Evolutionary conservation across 2,797 vertebrate genomes (phyloP), one percentile per base, ranked within the genome.

Genomic region (Chromobotia macracanthus): DNA sequence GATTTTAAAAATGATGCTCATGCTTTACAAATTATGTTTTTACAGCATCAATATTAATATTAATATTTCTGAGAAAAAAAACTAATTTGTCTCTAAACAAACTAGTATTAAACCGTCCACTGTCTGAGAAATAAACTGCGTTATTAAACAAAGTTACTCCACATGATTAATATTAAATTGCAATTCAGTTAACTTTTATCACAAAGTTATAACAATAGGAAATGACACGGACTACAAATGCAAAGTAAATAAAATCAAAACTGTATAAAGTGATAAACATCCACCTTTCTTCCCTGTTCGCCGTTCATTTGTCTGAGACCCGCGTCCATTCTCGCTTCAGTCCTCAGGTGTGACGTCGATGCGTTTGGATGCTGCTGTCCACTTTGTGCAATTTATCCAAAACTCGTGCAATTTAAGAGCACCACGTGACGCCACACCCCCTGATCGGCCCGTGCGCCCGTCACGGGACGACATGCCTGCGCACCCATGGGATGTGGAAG

Each of bases 391-490:
- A 61, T 11, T 82, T 72, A 63, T 61, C 79, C 78, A 82, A 75
- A 87, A 88, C 66, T 85, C 48, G 58, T 21, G 55, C 16, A 60
- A 60, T 87, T 87, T 83, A 82, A 86, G 58, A n/a, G 38, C 0
- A 46, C 75, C 91, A 93, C 89, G 88, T 93, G 91, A 93, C 86
- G 69, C 75, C 87, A 84, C 91, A 82, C 89, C 80, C 87, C 84
- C 80, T 81, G 53, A 61, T 18, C 46, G 72, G 70, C 28, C 68
- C n/a, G 25, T 63, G 41, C 28, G 31, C 35, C 8, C 86, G 89
- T 90, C 90, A 90, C 77, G 86, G 79, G 87, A 85, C 61, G 19
- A 21, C 13, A 46, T 53, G 83, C 86, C 87, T 77, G 84, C 80
- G 88, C 89, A 89, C 83, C 61, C 48, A 19, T 28, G 35, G 13